Conservation (phyloP, 2,113 vertebrate species). For the Coracopsis vasa region DNA sequence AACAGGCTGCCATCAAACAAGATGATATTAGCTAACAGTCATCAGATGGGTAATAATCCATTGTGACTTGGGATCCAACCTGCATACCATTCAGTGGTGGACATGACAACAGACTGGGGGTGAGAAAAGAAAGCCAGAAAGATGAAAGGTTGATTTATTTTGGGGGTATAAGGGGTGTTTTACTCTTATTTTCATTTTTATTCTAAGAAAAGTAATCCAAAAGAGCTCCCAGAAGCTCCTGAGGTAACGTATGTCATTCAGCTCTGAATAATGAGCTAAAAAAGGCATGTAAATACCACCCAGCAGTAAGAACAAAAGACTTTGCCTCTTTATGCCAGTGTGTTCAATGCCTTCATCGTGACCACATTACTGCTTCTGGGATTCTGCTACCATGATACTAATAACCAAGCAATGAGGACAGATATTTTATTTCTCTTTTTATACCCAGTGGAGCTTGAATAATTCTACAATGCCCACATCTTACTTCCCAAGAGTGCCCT, state of each 20-base stretch:
- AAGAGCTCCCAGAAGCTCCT: neutral
- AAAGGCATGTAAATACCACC: neutral
- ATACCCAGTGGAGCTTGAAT: conserved; percentile 17
- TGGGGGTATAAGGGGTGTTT: neutral
- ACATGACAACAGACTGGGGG: neutral
- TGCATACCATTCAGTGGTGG: neutral
- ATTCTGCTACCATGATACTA: neutral
- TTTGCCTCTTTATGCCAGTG: neutral
- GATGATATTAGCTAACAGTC: neutral
- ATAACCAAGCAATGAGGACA: neutral
- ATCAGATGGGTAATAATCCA: neutral
- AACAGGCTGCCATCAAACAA: neutral
- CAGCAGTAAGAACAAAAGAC: neutral
- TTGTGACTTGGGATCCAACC: neutral
- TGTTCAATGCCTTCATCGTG: neutral
- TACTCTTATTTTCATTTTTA: neutral
- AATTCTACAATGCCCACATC: conserved; percentile 17
- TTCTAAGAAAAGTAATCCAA: neutral
- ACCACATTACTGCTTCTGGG: neutral
- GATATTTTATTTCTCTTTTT: conserved; percentile 6
- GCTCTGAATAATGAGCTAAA: neutral
- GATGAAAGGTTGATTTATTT: neutral
- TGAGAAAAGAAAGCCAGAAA: neutral
- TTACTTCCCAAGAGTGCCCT: conserved; percentile 20
- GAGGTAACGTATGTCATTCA: neutral